Evolutionary conservation across 2,888 invertebrate species (phyloP).

Genomic region (Eucriotettix oculatus): DNA sequence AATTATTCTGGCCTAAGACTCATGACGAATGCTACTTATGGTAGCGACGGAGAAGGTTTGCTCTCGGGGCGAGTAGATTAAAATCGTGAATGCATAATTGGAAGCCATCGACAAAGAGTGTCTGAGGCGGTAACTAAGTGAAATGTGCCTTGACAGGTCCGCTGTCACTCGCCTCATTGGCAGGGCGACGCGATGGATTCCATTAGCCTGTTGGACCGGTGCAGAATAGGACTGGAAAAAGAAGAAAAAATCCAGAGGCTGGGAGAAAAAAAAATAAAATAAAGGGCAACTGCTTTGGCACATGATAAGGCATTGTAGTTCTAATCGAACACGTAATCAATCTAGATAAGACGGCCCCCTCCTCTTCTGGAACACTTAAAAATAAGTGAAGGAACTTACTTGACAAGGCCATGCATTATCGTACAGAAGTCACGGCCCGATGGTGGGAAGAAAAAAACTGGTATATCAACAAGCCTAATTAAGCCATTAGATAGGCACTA

Average conservation of each 20-base stretch:
- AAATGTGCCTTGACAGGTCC: no score
- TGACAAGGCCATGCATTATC: not conserved
- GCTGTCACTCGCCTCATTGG: no score
- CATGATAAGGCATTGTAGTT: not conserved
- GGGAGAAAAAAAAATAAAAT: not conserved
- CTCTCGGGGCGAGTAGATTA: not conserved
- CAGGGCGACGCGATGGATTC: not conserved
- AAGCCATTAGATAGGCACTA: not conserved
- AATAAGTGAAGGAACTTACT: no score
- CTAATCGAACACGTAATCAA: not conserved
- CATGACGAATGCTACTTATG: no score
- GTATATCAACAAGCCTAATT: not conserved
- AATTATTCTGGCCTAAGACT: no score
- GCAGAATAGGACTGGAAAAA: not conserved
- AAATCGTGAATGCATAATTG: not conserved
- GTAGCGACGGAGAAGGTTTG: no score
- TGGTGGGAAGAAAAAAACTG: not conserved
- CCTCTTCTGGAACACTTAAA: no score
- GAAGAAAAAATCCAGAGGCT: not conserved
- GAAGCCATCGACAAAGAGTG: no score
- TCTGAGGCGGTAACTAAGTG: no score
- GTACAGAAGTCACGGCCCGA: not conserved
- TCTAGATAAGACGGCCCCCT: not conserved
- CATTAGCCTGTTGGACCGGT: not conserved
- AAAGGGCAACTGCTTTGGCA: not conserved